These are phyloP conservation scores for Arbacia lixula DNA, from an alignment of 53 echinoderm and acorn worm genomes.

Conservation along the genomic window DNA sequence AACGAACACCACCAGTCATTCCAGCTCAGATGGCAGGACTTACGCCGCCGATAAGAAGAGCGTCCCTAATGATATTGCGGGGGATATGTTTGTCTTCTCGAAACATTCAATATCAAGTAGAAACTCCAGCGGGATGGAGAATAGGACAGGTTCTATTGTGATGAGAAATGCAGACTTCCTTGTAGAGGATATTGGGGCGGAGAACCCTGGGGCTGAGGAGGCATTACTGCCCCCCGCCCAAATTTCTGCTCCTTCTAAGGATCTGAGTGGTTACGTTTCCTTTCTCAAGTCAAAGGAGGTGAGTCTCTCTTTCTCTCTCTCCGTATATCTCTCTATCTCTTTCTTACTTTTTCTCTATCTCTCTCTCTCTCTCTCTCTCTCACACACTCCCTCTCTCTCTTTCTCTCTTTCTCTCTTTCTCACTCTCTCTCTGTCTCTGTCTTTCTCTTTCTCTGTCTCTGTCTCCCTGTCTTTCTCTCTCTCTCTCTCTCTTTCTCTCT, in stretches of 20 bases:
- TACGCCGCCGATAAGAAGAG: too few relatives aligned
- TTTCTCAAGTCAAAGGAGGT: conserved; percentile 42
- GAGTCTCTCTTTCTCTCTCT: neutral
- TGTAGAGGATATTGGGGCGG: neutral
- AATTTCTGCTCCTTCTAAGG: neutral
- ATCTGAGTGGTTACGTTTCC: conserved; percentile 57
- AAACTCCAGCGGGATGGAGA: neutral
- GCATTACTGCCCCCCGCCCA: neutral
- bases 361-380: neutral
- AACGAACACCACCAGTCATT: too few relatives aligned
- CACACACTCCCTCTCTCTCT: neutral
- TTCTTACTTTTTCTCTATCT: neutral
- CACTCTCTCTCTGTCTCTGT: neutral
- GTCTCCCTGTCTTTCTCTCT: neutral
- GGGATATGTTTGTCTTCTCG: conserved; percentile 4
- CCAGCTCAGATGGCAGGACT: neutral
- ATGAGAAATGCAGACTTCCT: neutral
- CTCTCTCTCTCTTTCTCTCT: neutral
- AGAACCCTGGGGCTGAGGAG: neutral
- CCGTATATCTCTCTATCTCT: neutral
- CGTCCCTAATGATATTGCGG: neutral
- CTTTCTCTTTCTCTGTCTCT: neutral
- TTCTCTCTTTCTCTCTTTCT: neutral
- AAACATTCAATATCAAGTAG: neutral
- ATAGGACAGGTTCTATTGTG: neutral